These are phyloP conservation scores for Craterocephalus amniculus DNA, from an alignment of 2,797 vertebrate species.

Conservation along the genomic window DNA sequence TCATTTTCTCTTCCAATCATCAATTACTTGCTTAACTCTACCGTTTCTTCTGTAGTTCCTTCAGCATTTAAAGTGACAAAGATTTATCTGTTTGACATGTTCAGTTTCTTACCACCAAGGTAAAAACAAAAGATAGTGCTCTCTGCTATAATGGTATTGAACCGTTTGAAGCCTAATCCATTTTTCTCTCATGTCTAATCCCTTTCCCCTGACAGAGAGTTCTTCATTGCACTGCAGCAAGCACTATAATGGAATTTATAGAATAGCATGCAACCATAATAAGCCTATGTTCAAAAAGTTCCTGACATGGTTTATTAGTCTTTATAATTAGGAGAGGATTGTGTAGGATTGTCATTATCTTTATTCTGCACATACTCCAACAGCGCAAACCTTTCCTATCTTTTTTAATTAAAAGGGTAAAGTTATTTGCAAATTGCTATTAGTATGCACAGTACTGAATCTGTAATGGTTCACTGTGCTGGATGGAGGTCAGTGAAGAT, in stretches of 20 bases:
- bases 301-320: constrained; percentile 13
- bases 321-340: constrained; percentile 29
- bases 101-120: constrained; percentile 65
- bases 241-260: constrained; percentile 10
- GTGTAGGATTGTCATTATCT: constrained; percentile 24
- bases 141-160: constrained; percentile 58
- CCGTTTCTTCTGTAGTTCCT: constrained; percentile 37
- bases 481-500: constrained; percentile 29
- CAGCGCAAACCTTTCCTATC: constrained; percentile 23
- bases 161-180: constrained; percentile 65
- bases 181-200: constrained; percentile 67
- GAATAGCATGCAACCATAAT: constrained; percentile 8
- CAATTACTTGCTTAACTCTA: constrained; percentile 6
- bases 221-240: constrained; percentile 45
- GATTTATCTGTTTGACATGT: constrained; percentile 61
- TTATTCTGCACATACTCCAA: constrained; percentile 6
- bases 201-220: constrained; percentile 44
- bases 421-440: constrained; percentile 9
- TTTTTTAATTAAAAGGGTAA: constrained; percentile 39
- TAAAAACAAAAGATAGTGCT: constrained; percentile 48
- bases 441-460: constrained; percentile 8
- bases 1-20: constrained; percentile 37
- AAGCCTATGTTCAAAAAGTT: constrained; percentile 16
- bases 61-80: constrained; percentile 55
- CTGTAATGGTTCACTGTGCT: constrained; percentile 7